A percentile compares a stretch with the other conserved stretches of the same genome.
phyloP scores from a whole-genome alignment of 2,113 vertebrate genomes.

The Zosterops borbonicus region DNA sequence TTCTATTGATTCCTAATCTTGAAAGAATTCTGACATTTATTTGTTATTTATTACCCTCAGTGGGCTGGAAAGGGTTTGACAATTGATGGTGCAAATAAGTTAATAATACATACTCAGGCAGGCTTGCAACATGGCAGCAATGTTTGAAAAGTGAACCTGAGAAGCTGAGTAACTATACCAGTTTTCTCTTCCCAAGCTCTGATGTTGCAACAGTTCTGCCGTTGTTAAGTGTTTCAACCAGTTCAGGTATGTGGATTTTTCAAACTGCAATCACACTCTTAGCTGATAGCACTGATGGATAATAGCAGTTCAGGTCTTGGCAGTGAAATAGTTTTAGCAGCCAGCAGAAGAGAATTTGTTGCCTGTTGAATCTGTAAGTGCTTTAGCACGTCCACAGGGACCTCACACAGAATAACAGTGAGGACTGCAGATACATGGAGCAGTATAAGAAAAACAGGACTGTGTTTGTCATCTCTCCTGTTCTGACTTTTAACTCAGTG shows the following conservation, averaged over 20 bases:
- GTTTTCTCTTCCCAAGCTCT: not conserved
- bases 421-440: not conserved
- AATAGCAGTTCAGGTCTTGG: not conserved
- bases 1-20: not conserved
- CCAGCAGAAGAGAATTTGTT: not conserved
- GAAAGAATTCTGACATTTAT: not conserved
- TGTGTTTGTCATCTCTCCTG: not conserved
- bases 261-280: not conserved
- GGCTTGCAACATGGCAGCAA: not conserved
- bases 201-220: not conserved
- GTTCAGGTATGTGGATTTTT: not conserved
- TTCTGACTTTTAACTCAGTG: not conserved
- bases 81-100: not conserved
- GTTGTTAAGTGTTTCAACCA: not conserved
- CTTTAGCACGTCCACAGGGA: accelerated
- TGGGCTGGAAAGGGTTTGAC: not conserved
- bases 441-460: not conserved
- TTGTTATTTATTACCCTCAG: not conserved
- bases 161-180: not conserved
- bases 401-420: not conserved
- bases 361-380: accelerated
- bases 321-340: not conserved
- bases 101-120: not conserved
- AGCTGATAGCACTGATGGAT: not conserved
- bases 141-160: not conserved